Percentiles rank a stretch among this genome's conserved stretches.
Conservation (phyloP, 2,113 vertebrate species). For the Phalacrocorax aristotelis region DNA sequence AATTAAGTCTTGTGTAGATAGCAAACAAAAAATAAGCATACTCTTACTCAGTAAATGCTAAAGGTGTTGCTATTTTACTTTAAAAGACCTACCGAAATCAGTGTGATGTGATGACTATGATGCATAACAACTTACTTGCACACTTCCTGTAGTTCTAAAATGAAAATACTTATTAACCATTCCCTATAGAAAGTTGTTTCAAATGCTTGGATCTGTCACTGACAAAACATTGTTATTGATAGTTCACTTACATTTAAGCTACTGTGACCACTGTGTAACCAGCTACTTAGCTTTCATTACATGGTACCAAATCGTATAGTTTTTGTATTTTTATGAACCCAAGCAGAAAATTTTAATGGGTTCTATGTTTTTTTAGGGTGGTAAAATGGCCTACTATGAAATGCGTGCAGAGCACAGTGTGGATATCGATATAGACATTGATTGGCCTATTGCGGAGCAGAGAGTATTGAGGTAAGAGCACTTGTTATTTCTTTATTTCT, state of each 20-base stretch:
- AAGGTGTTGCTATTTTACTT: background rate
- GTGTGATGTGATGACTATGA: background rate
- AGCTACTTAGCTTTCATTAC: background rate
- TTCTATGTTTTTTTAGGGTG: constrained; percentile 76
- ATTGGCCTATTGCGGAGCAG: constrained; percentile 97
- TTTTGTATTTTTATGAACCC: background rate
- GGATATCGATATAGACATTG: constrained; percentile 96
- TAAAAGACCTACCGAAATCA: background rate
- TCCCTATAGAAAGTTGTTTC: background rate
- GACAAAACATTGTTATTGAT: background rate
- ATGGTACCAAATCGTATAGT: background rate
- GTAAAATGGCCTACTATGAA: constrained; percentile 89
- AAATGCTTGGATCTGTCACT: background rate
- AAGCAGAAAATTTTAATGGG: background rate
- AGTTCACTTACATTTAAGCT: background rate
- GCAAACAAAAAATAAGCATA: background rate
- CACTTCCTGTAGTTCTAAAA: background rate
- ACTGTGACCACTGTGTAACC: background rate
- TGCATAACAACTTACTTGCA: background rate
- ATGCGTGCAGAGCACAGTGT: constrained; percentile 91
- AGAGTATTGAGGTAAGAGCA: constrained; percentile 86
- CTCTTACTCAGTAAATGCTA: background rate
- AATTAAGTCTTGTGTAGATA: background rate
- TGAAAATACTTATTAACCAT: background rate
- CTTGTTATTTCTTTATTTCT: background rate